Evolutionary conservation across 2,113 vertebrate species (phyloP), one percentile per base, ranked within the genome.

Genomic region (Reinhardtius hippoglossoides): DNA sequence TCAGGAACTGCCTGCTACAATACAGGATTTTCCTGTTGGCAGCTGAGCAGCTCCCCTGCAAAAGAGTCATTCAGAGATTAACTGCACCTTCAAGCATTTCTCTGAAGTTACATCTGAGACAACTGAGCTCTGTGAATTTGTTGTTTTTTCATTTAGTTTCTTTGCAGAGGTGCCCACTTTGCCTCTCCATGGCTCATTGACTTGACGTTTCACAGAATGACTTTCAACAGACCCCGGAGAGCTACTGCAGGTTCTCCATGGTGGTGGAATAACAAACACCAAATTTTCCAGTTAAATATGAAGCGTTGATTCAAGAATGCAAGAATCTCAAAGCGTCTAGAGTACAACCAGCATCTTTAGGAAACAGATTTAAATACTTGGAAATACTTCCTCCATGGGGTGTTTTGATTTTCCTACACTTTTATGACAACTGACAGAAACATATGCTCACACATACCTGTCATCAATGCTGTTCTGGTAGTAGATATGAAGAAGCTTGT

Each of bases 381-480:
- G n/a, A 35, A 74, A 48, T 13, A 27, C 21, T 15, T 55, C 20
- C 15, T 31, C 1, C 16, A 65, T 56, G 1, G n/a, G 16, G 2
- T 3, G 9, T 58, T 69, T 57, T 35, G 5, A 26, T 31, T 55
- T 31, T 31, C 31, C 31, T 31, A 31, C 31, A 31, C 31, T 31
- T 57, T 27, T 50, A 35, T 27, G 48, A 27, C 8, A 26, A 48
- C 35, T 3, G 4, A 65, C 3, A 27, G 27, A 15, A 56, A 35
- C 20, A 72, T 35, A 54, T 48, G 27, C 40, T 27, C 10, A 68
- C 67, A 60, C 95, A 89, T 88, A 99, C 98, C 97, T 93, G 89
- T 99, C 98, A 80, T 99, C 98, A 62, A 99, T 99, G 92, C 98
- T 99, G 91, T 99, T 99, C 93, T 99, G 98, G 85, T 99, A 99